Percentiles rank a stretch among this genome's conserved stretches.
Conservation (phyloP, 2,888 invertebrate species). For the Helobdella robusta region DNA sequence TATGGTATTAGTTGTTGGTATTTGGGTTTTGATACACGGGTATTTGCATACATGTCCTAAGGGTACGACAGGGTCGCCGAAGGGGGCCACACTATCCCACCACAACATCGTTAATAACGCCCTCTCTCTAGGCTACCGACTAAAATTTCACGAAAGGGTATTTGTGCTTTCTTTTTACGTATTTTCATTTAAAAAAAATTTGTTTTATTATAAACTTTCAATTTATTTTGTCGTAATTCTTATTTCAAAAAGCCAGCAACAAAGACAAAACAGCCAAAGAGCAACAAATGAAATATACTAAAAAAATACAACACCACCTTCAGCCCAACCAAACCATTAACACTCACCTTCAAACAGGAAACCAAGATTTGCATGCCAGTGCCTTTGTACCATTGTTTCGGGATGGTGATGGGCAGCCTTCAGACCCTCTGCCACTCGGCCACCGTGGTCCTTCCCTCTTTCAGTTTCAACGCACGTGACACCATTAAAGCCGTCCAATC, state of each 20-base stretch:
- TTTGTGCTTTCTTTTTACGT: neutral
- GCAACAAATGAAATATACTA: neutral
- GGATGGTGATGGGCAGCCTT: constrained; percentile 59
- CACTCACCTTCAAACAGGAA: constrained; percentile 36
- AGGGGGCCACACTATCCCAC: constrained; percentile 66
- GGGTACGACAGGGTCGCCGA: constrained; percentile 72
- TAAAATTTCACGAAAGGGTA: constrained; percentile 51
- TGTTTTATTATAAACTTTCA: neutral
- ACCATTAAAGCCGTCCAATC: constrained; percentile 59
- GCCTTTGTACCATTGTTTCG: constrained; percentile 74
- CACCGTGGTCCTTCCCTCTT: constrained; percentile 50
- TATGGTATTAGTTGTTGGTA: no score
- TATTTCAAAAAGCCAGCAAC: neutral
- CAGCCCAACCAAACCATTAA: no score
- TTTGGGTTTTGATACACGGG: no score
- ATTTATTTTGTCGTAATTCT: neutral
- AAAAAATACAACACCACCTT: neutral
- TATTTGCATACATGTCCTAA: constrained; percentile 36
- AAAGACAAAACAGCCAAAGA: neutral
- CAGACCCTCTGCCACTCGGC: constrained; percentile 54
- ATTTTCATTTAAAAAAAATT: neutral
- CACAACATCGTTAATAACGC: constrained; percentile 68
- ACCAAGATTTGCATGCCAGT: constrained; percentile 55
- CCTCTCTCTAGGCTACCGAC: constrained; percentile 56
- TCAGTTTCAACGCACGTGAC: constrained; percentile 55